These are phyloP conservation scores for Chrysochloris asiatica DNA, from an alignment of 2,113 vertebrate species.

Conservation along the genomic window DNA sequence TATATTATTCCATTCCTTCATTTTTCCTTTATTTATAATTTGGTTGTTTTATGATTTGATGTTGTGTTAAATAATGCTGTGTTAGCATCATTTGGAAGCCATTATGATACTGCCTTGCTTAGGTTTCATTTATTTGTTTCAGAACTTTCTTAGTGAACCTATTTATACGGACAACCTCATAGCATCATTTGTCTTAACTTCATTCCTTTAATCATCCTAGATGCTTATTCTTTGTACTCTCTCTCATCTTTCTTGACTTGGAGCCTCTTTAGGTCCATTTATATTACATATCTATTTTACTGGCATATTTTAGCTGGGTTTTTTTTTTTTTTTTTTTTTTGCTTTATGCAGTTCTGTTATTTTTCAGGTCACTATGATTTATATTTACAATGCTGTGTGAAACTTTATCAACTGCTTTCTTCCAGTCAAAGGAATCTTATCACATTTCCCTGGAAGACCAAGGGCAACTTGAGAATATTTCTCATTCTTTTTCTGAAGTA, in stretches of 20 bases:
- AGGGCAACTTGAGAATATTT: slow-evolving; percentile 47
- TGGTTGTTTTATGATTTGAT: neutral
- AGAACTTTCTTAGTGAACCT: neutral
- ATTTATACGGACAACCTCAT: neutral
- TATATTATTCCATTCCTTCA: too few species aligned
- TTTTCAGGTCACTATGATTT: slow-evolving; percentile 62
- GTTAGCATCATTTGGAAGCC: neutral
- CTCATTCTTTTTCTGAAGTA: slow-evolving; percentile 40
- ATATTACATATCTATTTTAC: slow-evolving; percentile 29
- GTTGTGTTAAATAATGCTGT: neutral
- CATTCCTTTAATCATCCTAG: neutral
- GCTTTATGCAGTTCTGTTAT: slow-evolving; percentile 8
- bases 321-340: too few species aligned
- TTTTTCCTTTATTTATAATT: too few species aligned
- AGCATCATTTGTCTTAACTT: neutral
- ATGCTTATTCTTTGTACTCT: neutral
- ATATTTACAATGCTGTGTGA: slow-evolving; percentile 32
- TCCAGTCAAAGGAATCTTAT: slow-evolving; percentile 40
- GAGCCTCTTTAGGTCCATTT: neutral
- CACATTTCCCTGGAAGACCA: slow-evolving; percentile 51
- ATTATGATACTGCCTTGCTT: neutral
- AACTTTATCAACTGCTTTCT: slow-evolving; percentile 44
- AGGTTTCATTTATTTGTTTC: slow-evolving; percentile 35
- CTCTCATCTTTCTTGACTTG: slow-evolving; percentile 3
- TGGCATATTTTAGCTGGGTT: neutral